Evolutionary conservation across 2,888 invertebrate genomes (phyloP).

Genomic region (Spilosoma lubricipeda): DNA sequence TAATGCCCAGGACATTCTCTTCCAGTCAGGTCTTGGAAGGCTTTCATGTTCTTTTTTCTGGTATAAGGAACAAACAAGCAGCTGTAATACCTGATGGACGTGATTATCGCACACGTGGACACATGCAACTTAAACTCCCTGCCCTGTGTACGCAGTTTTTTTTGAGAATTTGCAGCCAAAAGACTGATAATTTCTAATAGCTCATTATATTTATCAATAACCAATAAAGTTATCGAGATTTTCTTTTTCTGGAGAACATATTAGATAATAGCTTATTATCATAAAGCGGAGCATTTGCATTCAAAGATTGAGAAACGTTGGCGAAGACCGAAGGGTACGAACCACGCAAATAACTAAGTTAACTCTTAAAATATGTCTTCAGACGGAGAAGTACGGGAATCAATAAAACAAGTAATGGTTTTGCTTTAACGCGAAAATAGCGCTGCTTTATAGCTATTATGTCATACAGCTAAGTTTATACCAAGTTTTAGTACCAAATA

Average conservation of each 20-base stretch:
- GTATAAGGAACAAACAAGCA: too few species aligned
- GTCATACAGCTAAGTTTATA: slow-evolving; percentile 13
- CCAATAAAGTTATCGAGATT: too few species aligned
- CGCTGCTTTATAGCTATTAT: slow-evolving; percentile 16
- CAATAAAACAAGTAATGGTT: slow-evolving; percentile 24
- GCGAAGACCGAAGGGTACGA: neutral
- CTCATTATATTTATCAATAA: too few species aligned
- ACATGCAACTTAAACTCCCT: too few species aligned
- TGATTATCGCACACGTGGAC: too few species aligned
- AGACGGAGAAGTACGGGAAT: slow-evolving; percentile 1
- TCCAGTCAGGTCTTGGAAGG: too few species aligned
- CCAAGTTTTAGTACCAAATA: slow-evolving; percentile 13
- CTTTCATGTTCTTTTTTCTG: too few species aligned
- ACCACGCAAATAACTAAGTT: slow-evolving; percentile 14
- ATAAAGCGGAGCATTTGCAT: neutral
- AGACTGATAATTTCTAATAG: too few species aligned
- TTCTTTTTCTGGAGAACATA: neutral
- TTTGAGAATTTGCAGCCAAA: too few species aligned
- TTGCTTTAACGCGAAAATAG: slow-evolving; percentile 16
- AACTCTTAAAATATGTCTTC: slow-evolving; percentile 14
- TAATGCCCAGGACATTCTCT: too few species aligned
- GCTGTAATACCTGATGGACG: too few species aligned
- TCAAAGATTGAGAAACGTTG: slow-evolving; percentile 14
- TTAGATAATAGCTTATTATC: neutral
- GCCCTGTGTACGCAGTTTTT: too few species aligned